phyloP scores from a whole-genome alignment of 2,113 vertebrate species.

The Ophiodon elongatus region DNA sequence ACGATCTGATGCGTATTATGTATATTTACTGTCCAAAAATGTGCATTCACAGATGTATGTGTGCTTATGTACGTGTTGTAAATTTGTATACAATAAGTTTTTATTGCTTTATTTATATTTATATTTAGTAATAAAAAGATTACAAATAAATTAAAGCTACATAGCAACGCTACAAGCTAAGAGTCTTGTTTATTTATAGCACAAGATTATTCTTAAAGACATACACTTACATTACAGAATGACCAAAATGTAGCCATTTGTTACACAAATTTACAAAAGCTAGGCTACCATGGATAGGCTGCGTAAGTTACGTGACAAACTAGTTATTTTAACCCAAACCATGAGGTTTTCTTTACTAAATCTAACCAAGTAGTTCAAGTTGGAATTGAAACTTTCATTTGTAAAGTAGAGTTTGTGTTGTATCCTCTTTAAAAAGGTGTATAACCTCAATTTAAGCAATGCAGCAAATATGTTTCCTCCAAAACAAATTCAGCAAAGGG shows the following conservation, averaged over 20 bases:
- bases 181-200: too few relatives aligned
- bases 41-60: background rate
- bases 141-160: background rate
- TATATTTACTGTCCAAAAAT: background rate
- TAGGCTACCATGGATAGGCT: background rate
- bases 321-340: background rate
- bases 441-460: background rate
- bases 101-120: too few relatives aligned
- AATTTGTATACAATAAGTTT: background rate
- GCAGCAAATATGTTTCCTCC: constrained; percentile 7
- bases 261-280: background rate
- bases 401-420: background rate
- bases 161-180: background rate
- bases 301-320: background rate
- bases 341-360: background rate
- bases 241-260: background rate
- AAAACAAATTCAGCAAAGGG: background rate
- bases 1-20: background rate
- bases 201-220: background rate
- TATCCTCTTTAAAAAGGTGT: background rate
- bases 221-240: background rate
- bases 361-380: background rate
- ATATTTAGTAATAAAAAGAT: too few relatives aligned
- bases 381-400: background rate
- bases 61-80: background rate